phyloP scores from a whole-genome alignment of 1,140 invertebrate species.

The Condylostylus longicornis region DNA sequence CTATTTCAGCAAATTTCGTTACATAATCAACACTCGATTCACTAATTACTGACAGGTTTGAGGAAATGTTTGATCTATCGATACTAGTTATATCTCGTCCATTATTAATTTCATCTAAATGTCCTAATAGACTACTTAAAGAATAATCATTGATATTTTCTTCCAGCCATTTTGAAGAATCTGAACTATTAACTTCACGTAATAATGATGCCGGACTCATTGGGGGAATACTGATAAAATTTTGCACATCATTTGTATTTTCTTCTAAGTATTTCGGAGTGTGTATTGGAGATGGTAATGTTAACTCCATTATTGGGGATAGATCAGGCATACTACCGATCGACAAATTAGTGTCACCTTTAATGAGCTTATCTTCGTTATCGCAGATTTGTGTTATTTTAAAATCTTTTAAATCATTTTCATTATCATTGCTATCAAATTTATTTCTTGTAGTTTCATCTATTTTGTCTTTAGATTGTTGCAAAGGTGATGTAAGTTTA shows the following conservation, averaged over 20 bases:
- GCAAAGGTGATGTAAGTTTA: not conserved
- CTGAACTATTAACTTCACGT: constrained; percentile 42
- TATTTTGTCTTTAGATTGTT: not conserved
- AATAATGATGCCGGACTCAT: constrained; percentile 61
- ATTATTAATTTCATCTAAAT: constrained; percentile 43
- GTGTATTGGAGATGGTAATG: constrained; percentile 1
- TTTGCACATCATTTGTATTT: not conserved
- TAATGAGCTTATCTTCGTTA: not conserved
- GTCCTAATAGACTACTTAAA: constrained; percentile 61
- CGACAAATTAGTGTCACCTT: not conserved
- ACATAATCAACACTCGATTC: constrained; percentile 74
- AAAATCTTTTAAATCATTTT: not conserved
- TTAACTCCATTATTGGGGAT: not conserved
- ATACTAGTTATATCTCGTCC: constrained; percentile 24
- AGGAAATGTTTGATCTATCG: constrained; percentile 32
- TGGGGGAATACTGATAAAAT: constrained; percentile 28
- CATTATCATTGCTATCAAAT: too few relatives aligned
- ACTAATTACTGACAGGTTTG: constrained; percentile 65
- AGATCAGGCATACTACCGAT: not conserved
- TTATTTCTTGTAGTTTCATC: not conserved
- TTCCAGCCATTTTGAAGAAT: constrained; percentile 48
- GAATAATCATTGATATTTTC: constrained; percentile 66
- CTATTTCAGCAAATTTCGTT: constrained; percentile 72
- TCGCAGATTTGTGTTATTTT: not conserved
- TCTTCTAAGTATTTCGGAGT: too few relatives aligned